Conservation (phyloP, 2,888 invertebrate species). For the Chaetoderma sp. region DNA sequence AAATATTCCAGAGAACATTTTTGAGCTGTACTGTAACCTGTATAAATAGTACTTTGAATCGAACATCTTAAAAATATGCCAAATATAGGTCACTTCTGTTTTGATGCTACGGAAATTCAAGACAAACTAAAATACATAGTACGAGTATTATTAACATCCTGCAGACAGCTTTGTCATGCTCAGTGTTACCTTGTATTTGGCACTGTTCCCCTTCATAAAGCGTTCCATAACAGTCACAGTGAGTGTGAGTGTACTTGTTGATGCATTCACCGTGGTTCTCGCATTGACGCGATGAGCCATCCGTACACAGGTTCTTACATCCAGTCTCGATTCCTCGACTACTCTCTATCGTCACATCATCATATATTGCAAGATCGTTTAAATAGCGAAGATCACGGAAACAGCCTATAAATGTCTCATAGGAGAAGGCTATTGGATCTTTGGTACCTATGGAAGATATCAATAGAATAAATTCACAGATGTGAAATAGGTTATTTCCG, state of each 20-base stretch:
- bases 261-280: constrained; percentile 89
- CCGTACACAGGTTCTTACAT: constrained; percentile 79
- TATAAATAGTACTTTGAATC: no score
- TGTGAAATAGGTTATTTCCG: no score
- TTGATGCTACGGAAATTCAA: no score
- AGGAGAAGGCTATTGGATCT: constrained; percentile 12
- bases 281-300: constrained; percentile 86
- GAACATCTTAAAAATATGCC: no score
- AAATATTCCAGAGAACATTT: no score
- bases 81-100: no score
- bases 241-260: constrained; percentile 89
- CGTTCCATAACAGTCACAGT: constrained; percentile 94
- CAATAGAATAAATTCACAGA: neutral
- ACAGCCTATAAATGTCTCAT: constrained; percentile 51
- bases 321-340: constrained; percentile 73
- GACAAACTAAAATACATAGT: no score
- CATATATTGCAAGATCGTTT: constrained; percentile 35
- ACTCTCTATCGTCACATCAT: constrained; percentile 30
- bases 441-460: constrained; percentile 21
- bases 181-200: constrained; percentile 91
- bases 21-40: no score
- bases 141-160: no score
- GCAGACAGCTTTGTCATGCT: no score
- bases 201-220: constrained; percentile 92
- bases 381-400: constrained; percentile 45